These are phyloP conservation scores for Mormyrus iriodes DNA, from an alignment of 2,113 vertebrate species.

Conservation along the genomic window DNA sequence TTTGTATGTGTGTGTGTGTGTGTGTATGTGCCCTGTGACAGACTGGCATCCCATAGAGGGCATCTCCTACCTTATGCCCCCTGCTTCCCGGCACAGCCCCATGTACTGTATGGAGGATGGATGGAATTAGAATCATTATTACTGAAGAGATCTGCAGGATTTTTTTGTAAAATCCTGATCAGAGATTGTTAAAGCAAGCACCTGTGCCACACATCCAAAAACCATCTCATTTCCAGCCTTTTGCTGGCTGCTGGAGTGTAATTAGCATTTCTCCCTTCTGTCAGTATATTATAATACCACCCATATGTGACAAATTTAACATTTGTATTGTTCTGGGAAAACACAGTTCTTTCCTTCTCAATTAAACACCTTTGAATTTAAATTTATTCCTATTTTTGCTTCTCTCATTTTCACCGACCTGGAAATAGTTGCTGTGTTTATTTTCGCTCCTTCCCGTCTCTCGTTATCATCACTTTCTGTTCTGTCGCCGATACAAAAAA, in stretches of 20 bases:
- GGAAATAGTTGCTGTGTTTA: background rate
- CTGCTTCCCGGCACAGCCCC: background rate
- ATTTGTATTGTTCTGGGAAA: background rate
- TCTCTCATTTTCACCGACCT: background rate
- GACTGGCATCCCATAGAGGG: background rate
- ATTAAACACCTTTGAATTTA: background rate
- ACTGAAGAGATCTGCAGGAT: background rate
- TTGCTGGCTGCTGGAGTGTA: background rate
- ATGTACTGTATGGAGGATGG: background rate
- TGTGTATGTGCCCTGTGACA: background rate
- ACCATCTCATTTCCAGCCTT: background rate
- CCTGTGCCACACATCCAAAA: background rate
- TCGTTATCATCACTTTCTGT: background rate
- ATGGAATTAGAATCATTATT: background rate
- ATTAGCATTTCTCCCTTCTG: background rate
- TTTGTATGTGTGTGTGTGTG: background rate
- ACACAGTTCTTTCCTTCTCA: background rate
- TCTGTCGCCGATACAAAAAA: background rate
- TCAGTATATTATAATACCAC: background rate
- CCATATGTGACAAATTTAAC: background rate
- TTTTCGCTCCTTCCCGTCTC: background rate
- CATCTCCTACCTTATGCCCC: background rate
- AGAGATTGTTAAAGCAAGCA: background rate
- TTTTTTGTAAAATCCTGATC: background rate
- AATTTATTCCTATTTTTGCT: background rate